Base-by-base conservation (phyloP, 1,140 invertebrate genomes). In the Eubasilissa regina region DNA sequence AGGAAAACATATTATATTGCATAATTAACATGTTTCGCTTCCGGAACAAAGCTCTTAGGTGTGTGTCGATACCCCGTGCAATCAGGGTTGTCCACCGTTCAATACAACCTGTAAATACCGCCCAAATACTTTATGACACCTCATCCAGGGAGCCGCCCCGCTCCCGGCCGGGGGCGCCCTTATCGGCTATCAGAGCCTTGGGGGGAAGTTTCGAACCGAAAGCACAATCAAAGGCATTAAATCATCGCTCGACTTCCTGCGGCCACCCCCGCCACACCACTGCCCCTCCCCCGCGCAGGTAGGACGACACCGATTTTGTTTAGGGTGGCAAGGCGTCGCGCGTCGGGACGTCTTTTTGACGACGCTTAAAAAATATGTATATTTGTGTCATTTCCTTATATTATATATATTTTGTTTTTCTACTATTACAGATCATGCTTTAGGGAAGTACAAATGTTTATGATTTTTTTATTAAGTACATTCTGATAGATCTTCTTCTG, bases 141-240 rank as follows among this genome's bases (percentile, higher is more conserved):
- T 82, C 81, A 75, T 80, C 74, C 75, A 60, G 58, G 81, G 81
- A 77, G 66, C 35, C n/a, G 62, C 17, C 12, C 56, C 72, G 15
- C 66, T 48, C 72, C 76, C 72, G 74, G 75, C 75, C 75, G 66
- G 81, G 55, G 78, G 48, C 48, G 19, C 77, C 80, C 74, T 82
- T 80, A 80, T 80, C 78, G 81, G 73, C 75, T 80, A 80, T 80
- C 78, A 68, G 78, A 75, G 78, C 55, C 62, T 77, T 79, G 76
- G 70, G 72, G 77, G 73, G 77, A 80, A 82, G 78, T 82, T 82
- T 82, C 75, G 81, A 80, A 83, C 81, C 79, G 74, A 83, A 82
- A 83, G 81, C 81, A 83, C 81, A 83, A 83, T 83, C 81, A 83
- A 83, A 83, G 79, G 81, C 81, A 80, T 83, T 83, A 83, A 83